Evolutionary conservation across 2,888 invertebrate species (phyloP), one percentile per base, ranked within the genome.

Genomic region (Odontomyia ornata): DNA sequence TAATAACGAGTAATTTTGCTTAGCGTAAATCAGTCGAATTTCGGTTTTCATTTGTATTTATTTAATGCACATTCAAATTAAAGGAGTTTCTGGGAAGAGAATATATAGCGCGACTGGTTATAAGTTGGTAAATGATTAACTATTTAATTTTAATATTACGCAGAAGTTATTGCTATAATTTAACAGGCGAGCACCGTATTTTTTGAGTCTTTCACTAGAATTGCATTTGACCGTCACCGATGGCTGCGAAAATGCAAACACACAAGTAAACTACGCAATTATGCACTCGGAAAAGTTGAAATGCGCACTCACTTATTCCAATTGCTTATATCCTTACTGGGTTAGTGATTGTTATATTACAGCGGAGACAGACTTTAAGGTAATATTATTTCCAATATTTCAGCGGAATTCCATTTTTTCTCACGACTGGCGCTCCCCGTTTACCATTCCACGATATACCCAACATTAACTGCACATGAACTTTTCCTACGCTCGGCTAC

Each of bases 1-100:
- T 72, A 52, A 9, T 52, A 52, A 52, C 13, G 4, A 52, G 52
- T 52, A 4, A 52, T 36, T 36, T 36, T 36, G 52, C 52, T 18
- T 52, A 72, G 69, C 21, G 77, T 78, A 75, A 77, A 77, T 79
- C 77, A 77, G 77, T 79, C 77, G 72, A 75, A 77, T 64, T 65
- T 25, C 57, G 72, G 64, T 25, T 11, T 25, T n/a, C 18, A 23
- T 60, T 52, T 60, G 25, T 5, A 23, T 60, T 60, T 23, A 13
- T 52, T 4, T 18, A 9, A 52, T 52, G 15, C 18, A 9, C 13
- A 21, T 60, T 7, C 0, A 7, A 23, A 11, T 18, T 21, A 23
- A 18, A 7, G 18, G 25, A 60, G 3, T 21, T 21, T 23, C 13
- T 15, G 52, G 52, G 52, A 52, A 4, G 15, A n/a, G 52, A 9